Conservation (phyloP, 1,140 invertebrate species). For the Lethocerus indicus region DNA sequence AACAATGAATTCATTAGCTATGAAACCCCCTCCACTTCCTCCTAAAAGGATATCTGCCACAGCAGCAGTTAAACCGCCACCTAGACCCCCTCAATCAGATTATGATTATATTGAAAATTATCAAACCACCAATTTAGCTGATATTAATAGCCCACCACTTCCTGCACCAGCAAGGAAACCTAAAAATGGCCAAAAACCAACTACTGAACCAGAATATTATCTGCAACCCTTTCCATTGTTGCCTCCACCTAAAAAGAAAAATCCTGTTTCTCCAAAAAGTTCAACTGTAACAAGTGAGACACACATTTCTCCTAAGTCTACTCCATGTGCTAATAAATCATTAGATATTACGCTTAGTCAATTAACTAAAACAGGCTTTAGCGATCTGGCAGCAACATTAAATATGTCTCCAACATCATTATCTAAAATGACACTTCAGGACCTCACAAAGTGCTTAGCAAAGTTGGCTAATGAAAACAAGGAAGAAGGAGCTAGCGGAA, state of each 20-base stretch:
- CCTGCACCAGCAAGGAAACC: constrained; percentile 40
- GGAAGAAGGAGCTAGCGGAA: not conserved
- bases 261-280: constrained; percentile 4
- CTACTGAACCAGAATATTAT: constrained; percentile 40
- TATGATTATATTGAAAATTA: constrained; percentile 42
- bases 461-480: constrained; percentile 20
- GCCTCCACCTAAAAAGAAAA: constrained; percentile 25
- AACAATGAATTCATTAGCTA: constrained; percentile 27
- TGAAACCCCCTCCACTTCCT: constrained; percentile 64
- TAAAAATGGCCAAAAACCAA: constrained; percentile 21
- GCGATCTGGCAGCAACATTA: constrained; percentile 54
- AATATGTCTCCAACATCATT: constrained; percentile 55
- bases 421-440: constrained; percentile 68
- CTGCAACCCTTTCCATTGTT: constrained; percentile 25
- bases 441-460: constrained; percentile 60
- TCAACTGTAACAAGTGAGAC: not conserved
- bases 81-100: constrained; percentile 40
- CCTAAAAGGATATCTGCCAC: constrained; percentile 50
- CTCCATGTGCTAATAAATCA: constrained; percentile 20
- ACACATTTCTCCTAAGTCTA: not conserved
- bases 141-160: constrained; percentile 33
- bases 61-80: constrained; percentile 34
- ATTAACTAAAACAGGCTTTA: constrained; percentile 58
- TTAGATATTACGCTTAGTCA: constrained; percentile 64
- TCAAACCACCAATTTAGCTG: constrained; percentile 25